A percentile compares a stretch with the other conserved stretches of the same genome.
Conservation (phyloP, 2,888 invertebrate genomes). For the Tineola bisselliella region DNA sequence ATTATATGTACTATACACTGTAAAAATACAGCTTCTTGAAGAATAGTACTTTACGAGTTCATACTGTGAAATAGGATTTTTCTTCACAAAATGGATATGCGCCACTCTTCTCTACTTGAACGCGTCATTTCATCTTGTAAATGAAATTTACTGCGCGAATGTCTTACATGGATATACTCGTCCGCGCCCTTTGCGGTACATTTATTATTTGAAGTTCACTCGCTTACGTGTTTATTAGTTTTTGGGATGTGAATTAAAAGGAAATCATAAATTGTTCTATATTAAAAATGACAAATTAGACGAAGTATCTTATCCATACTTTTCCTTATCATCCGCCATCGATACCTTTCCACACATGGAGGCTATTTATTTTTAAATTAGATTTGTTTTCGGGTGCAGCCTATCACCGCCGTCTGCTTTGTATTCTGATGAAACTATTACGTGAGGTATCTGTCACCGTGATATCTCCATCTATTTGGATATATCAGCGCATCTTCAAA, state of each 20-base stretch:
- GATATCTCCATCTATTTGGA: background rate
- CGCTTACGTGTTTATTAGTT: no score
- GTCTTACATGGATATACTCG: background rate
- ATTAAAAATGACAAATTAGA: no score
- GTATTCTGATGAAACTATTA: conserved; percentile 31
- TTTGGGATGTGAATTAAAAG: no score
- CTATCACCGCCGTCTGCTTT: conserved; percentile 25
- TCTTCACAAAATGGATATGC: conserved; percentile 31
- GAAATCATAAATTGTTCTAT: no score
- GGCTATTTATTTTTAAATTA: conserved; percentile 37
- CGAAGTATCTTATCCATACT: background rate
- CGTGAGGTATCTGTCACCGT: conserved; percentile 25
- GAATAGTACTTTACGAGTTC: background rate
- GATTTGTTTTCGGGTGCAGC: conserved; percentile 33
- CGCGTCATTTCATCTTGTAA: conserved; percentile 29
- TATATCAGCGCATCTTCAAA: conserved; percentile 20
- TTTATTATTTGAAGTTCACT: no score
- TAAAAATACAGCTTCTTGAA: no score
- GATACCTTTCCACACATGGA: conserved; percentile 12
- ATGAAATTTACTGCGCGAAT: conserved; percentile 29
- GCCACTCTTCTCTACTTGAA: conserved; percentile 19
- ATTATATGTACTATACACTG: no score
- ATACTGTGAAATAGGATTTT: background rate
- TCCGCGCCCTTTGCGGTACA: no score
- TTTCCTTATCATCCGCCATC: background rate